Percentiles rank a stretch among this genome's conserved stretches.
Evolutionary conservation across 2,797 vertebrate species (phyloP).

Genomic region (Glyptemys insculpta): DNA sequence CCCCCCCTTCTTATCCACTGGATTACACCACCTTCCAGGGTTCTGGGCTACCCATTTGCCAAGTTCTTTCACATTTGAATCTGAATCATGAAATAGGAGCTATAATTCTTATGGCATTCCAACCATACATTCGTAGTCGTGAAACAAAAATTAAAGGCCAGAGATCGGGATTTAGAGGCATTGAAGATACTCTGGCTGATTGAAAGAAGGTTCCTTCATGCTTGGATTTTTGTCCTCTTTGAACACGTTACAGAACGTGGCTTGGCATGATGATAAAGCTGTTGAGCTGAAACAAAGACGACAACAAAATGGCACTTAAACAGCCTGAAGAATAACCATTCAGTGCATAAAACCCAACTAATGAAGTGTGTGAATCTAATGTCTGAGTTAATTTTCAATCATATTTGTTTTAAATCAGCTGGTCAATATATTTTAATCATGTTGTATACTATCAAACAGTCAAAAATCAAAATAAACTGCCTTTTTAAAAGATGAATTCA

Average conservation of each 20-base stretch:
- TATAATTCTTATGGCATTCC: not conserved
- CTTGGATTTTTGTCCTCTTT: not conserved
- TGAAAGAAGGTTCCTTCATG: not conserved
- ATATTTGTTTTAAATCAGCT: slow-evolving; percentile 35
- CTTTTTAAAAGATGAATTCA: slow-evolving; percentile 47
- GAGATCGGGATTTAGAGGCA: not conserved
- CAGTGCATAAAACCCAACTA: not conserved
- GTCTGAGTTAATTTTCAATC: slow-evolving; percentile 50
- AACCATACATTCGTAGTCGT: not conserved
- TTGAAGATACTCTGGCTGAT: not conserved
- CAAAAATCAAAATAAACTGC: slow-evolving; percentile 26
- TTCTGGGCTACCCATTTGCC: fast-evolving
- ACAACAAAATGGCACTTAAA: not conserved
- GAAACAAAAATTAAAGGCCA: not conserved
- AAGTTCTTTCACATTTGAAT: fast-evolving
- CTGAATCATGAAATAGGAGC: not conserved
- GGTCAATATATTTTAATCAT: slow-evolving; percentile 60
- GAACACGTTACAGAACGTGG: fast-evolving
- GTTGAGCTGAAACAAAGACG: not conserved
- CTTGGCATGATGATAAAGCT: not conserved
- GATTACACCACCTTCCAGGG: not conserved
- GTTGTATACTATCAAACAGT: not conserved
- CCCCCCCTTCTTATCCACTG: not conserved
- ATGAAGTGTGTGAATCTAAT: not conserved
- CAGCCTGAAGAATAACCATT: not conserved